These are phyloP conservation scores for Euwallacea similis DNA, from an alignment of 1,140 invertebrate species.

Conservation along the genomic window DNA sequence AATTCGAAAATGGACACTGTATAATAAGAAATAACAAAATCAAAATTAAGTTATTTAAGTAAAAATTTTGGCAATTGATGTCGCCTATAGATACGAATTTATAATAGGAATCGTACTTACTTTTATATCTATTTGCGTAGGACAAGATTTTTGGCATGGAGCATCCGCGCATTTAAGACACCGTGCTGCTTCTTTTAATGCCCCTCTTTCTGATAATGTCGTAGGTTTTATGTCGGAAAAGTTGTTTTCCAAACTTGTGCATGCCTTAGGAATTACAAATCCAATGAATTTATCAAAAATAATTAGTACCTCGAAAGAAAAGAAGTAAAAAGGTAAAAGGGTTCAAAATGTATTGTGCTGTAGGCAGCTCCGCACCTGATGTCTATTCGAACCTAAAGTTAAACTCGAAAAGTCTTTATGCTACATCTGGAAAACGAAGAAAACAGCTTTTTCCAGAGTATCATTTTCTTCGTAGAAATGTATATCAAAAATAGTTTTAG, in stretches of 20 bases:
- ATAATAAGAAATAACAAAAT: no score
- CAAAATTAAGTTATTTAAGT: no score
- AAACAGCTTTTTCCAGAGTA: no score
- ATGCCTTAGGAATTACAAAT: slow-evolving; percentile 47
- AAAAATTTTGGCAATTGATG: no score
- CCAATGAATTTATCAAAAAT: not conserved
- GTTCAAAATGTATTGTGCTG: not conserved
- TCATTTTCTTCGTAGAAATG: no score
- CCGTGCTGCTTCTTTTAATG: slow-evolving; percentile 85
- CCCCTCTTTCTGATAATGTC: slow-evolving; percentile 91
- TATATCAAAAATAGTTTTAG: no score
- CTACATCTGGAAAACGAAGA: not conserved
- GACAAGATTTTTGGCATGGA: slow-evolving; percentile 97
- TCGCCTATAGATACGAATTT: no score
- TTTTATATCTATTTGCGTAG: slow-evolving; percentile 96
- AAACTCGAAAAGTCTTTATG: not conserved
- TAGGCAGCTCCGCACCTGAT: not conserved
- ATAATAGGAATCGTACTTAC: not conserved
- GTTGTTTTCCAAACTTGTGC: slow-evolving; percentile 78
- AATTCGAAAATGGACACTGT: no score
- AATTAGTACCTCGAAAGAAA: not conserved
- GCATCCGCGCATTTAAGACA: slow-evolving; percentile 98
- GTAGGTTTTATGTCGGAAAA: slow-evolving; percentile 98
- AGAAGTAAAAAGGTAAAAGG: not conserved
- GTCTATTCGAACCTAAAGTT: not conserved